Base-by-base conservation (phyloP, 2,888 invertebrate species). In the Phengaris alcon region DNA sequence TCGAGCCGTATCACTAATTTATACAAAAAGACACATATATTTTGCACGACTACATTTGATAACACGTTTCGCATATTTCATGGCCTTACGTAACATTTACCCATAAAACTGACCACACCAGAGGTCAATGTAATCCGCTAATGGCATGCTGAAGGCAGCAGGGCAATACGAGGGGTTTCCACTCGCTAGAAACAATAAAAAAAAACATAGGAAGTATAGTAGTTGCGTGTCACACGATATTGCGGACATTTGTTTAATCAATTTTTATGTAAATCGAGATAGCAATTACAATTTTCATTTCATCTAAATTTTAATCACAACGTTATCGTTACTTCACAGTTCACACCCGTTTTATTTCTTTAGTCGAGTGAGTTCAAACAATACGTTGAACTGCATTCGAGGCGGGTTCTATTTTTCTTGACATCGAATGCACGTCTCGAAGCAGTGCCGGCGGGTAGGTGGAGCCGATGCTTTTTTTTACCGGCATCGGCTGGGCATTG, bases 401-500 rank as follows among this genome's bases (percentile, higher is more conserved):
- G 48, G 70, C 69, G 75, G 55, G 70, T 55, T 79, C 76, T 78
- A 79, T 82, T 82, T 85, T 85, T 85, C 82, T 85, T 82, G 79
- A 84, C 81, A 84, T 82, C 81, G 64, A 81, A 82, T 83, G 84
- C 83, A 84, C 82, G 84, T 82, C 84, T 87, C 82, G 82, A 84
- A 82, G 85, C 84, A 78, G 80, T 82, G 86, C 84, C 85, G 84
- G 85, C 82, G 85, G 85, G 86, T 89, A 88, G 89, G 88, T 87
- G 86, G 87, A 87, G 84, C 89, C 89, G 86, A 88, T 89, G 88
- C 89, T 91, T 93, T 93, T 92, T 92, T 93, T 90, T 85, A 88
- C 88, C 90, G 89, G 87, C 90, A 90, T 89, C 88, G 87, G 83
- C 87, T 84, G 93, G 92, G 91, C 93, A 92, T 88, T 91, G 92